phyloP scores from a whole-genome alignment of 2,888 invertebrate species.

The Sinohyriopsis cumingii region DNA sequence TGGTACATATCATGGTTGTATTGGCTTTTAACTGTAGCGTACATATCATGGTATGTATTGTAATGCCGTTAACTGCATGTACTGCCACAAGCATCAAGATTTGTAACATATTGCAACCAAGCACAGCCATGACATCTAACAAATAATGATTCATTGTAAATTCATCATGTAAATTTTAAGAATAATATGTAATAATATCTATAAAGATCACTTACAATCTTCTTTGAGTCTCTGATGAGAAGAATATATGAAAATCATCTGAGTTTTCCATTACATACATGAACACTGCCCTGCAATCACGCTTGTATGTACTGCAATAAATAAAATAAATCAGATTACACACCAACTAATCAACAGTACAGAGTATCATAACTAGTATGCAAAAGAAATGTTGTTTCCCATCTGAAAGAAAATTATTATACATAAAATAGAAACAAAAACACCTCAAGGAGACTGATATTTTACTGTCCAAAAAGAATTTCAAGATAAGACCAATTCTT shows the following conservation, averaged over 20 bases:
- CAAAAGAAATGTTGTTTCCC: neutral
- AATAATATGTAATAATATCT: too few species aligned
- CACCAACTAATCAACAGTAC: neutral
- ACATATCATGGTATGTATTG: too few species aligned
- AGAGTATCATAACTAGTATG: too few species aligned
- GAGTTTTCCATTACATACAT: slow-evolving; percentile 98
- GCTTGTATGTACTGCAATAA: slow-evolving; percentile 86
- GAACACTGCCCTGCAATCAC: slow-evolving; percentile 95
- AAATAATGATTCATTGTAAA: too few species aligned
- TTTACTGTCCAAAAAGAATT: neutral
- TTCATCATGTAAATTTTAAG: too few species aligned
- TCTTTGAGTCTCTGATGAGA: slow-evolving; percentile 90
- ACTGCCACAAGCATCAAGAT: too few species aligned
- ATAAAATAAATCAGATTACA: slow-evolving; percentile 2
- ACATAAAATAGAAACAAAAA: slow-evolving; percentile 4
- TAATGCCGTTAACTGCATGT: too few species aligned
- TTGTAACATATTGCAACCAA: too few species aligned
- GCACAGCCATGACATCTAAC: too few species aligned
- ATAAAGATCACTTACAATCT: slow-evolving; percentile 75
- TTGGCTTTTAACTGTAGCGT: too few species aligned
- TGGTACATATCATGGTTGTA: too few species aligned
- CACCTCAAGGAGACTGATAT: neutral
- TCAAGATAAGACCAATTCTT: too few species aligned
- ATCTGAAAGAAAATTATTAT: neutral
- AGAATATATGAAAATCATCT: slow-evolving; percentile 91